These are phyloP conservation scores for Lytechinus pictus DNA, from an alignment of 35 echinoderm and acorn worm genomes.

Conservation along the genomic window DNA sequence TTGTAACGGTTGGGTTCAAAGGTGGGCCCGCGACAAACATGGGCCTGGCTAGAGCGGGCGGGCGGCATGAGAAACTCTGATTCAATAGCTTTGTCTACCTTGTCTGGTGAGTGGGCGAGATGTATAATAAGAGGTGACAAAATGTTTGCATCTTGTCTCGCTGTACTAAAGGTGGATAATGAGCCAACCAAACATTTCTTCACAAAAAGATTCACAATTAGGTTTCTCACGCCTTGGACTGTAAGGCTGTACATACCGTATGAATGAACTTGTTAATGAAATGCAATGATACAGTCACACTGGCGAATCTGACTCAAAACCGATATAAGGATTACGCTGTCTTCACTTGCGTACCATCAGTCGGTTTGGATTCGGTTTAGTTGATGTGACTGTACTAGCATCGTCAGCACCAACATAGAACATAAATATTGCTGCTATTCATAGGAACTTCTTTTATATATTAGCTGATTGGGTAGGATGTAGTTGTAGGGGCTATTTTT, in stretches of 20 bases:
- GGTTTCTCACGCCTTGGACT: neutral
- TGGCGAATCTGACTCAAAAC: too few species aligned
- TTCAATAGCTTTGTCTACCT: neutral
- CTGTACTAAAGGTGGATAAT: neutral
- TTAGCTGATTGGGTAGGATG: too few species aligned
- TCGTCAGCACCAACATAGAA: too few species aligned
- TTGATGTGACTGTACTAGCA: too few species aligned
- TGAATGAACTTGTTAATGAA: neutral
- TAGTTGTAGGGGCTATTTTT: too few species aligned
- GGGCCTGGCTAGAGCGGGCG: neutral
- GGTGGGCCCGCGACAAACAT: neutral
- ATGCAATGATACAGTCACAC: neutral
- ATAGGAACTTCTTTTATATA: neutral
- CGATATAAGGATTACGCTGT: too few species aligned
- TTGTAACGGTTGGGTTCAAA: slow-evolving; percentile 18
- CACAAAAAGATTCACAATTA: neutral
- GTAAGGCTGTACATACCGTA: too few species aligned
- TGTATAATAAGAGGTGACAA: neutral
- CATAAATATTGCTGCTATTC: neutral
- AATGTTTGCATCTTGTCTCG: slow-evolving; percentile 10
- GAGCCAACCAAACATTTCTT: neutral
- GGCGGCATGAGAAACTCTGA: neutral
- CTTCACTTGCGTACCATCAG: too few species aligned
- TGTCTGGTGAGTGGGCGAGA: neutral
- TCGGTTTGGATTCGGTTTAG: too few species aligned